phyloP scores from a whole-genome alignment of 2,888 invertebrate genomes.

The Osmoderma eremita region DNA sequence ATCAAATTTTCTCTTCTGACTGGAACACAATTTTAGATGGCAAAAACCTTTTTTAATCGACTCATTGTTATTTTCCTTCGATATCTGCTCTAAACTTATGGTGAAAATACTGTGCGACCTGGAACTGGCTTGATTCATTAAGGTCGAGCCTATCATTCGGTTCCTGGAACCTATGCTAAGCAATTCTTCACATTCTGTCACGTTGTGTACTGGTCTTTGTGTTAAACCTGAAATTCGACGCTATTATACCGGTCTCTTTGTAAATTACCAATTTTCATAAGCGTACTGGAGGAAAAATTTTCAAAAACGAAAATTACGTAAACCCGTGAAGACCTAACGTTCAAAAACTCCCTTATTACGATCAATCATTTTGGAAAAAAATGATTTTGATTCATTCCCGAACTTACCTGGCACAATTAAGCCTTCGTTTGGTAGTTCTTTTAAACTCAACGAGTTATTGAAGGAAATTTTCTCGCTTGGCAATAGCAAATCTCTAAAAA shows the following conservation, averaged over 20 bases:
- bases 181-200: conserved; percentile 78
- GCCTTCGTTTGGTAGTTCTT: conserved; percentile 67
- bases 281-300: no score
- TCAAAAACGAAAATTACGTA: no score
- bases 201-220: conserved; percentile 79
- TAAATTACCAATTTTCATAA: neutral
- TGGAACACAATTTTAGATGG: neutral
- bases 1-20: conserved; percentile 65
- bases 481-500: conserved; percentile 59
- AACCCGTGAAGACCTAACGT: no score
- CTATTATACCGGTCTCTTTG: neutral
- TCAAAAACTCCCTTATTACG: no score
- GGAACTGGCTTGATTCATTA: conserved; percentile 90
- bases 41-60: conserved; percentile 58
- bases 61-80: conserved; percentile 62
- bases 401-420: conserved; percentile 64
- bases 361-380: neutral
- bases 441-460: conserved; percentile 61
- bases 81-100: conserved; percentile 83
- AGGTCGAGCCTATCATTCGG: conserved; percentile 83
- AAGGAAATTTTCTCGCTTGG: conserved; percentile 44
- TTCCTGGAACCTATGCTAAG: conserved; percentile 82
- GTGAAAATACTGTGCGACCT: conserved; percentile 90
- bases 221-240: neutral
- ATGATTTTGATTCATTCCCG: neutral